Conservation (phyloP, 1,140 invertebrate species). For the Brevipalpus yothersi region DNA sequence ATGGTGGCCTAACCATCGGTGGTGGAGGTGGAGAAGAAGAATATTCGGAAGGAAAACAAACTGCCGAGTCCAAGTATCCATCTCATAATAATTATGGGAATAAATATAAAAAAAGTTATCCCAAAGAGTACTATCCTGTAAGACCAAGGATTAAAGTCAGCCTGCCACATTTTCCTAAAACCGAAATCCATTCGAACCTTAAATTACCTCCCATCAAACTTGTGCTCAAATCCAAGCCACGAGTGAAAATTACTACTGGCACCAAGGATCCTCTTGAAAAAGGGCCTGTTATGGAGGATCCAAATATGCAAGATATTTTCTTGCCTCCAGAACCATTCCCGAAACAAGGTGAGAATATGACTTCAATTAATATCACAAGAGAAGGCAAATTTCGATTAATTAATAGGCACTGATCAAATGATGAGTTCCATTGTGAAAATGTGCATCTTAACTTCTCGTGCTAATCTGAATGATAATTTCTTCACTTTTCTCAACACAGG, state of each 20-base stretch:
- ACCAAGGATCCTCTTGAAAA: conserved; percentile 1
- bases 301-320: conserved; percentile 1
- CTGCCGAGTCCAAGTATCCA: background rate
- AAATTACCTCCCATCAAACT: conserved; percentile 5
- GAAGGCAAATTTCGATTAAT: no score
- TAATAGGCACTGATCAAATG: no score
- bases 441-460: no score
- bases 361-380: no score
- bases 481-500: no score
- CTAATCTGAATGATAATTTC: no score
- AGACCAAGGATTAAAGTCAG: background rate
- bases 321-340: background rate
- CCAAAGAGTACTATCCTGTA: background rate
- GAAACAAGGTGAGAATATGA: background rate
- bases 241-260: conserved; percentile 5
- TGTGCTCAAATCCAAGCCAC: background rate
- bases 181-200: background rate
- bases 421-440: no score
- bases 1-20: background rate
- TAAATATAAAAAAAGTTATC: background rate
- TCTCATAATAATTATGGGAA: background rate
- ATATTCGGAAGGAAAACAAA: background rate
- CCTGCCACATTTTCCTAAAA: conserved; percentile 1
- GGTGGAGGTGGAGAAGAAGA: background rate
- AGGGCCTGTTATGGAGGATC: background rate